Base-by-base conservation (phyloP, 1,140 invertebrate species). In the Pararge aegeria region DNA sequence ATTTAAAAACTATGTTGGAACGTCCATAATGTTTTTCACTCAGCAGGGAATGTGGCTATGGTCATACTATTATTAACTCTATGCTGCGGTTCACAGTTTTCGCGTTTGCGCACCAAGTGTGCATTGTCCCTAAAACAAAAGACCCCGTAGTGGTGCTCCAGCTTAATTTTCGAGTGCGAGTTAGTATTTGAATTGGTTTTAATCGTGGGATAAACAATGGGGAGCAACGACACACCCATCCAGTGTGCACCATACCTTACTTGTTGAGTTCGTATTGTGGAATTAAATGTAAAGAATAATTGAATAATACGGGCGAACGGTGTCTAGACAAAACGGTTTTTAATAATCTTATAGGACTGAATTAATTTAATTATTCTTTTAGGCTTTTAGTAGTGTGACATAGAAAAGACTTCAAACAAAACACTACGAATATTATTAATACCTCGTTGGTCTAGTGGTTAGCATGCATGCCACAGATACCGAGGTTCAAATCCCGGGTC, bases 131-230 rank as follows among this genome's bases (percentile, higher is more conserved):
- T 84, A 89, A 87, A 89, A 86, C 83, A 87, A 87, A 83, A 73
- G 75, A 64, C 67, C 64, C 76, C 60, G 70, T 63, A 79, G 71
- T 66, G 79, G 78, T 77, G 84, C 81, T 87, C 75, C 66, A 87
- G 83, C 76, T 89, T 87, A 87, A 87, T 87, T 88, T 87, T 85
- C 66, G 81, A 89, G 83, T 82, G 83, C 76, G 83, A 83, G 83
- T 87, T 89, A 89, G 83, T 87, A 71, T 83, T 87, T 83, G 80
- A 86, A 87, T 85, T 83, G 80, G 79, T 80, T 83, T 81, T 87
- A 88, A 89, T 87, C 86, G 83, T 84, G 82, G 85, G 82, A 87
- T 87, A 87, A 86, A 89, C 86, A 89, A 89, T 87, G 64, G 78
- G 73, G 78, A 66, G 72, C 67, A 72, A 56, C 77, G 74, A 69